Base-by-base conservation (phyloP, 2,113 vertebrate genomes). In the Corvus hawaiiensis region DNA sequence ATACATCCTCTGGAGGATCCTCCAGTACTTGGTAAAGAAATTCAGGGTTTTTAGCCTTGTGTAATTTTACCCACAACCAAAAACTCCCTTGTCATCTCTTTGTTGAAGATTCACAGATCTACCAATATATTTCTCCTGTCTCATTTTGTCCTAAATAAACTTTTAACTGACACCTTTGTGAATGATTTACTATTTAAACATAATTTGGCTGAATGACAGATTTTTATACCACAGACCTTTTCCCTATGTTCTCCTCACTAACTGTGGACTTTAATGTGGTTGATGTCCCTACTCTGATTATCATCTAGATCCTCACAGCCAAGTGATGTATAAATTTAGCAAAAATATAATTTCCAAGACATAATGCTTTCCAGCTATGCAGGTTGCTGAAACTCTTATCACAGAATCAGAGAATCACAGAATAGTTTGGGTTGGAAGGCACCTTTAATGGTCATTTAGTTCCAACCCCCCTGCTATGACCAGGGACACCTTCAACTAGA, bases 11-110 rank as follows among this genome's bases (percentile, higher is more conserved):
- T 85, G 67, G n/a, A 88, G 74, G 19, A 89, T 85, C 33, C 35
- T 94, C 27, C 26, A 39, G 51, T 39, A 88, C 51, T 88, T 77
- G 44, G 58, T 94, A 91, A 83, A 43, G 32, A 80, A 79, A 69
- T 33, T 39, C 51, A 76, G 69, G 71, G 6, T 6, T 91, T 90
- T 49, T 68, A 68, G 51, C 41, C 68, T 71, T 48, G 20, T 73
- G 17, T 44, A 85, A 62, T 76, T 78, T 39, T 37, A 84, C 46
- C 22, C 76, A 41, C 41, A 87, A 82, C 23, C n/a, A 86, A 80
- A 83, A 76, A 46, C 37, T 94, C 52, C 23, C 5, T 35, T 84
- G 41, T 76, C 41, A 73, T 82, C 27, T 91, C 22, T 79, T 84
- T 76, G 28, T 13, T 87, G 81, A 84, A 72, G 56, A 75, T 83